phyloP scores from a whole-genome alignment of 1,140 invertebrate genomes.

The Leptestheria dahalacensis region DNA sequence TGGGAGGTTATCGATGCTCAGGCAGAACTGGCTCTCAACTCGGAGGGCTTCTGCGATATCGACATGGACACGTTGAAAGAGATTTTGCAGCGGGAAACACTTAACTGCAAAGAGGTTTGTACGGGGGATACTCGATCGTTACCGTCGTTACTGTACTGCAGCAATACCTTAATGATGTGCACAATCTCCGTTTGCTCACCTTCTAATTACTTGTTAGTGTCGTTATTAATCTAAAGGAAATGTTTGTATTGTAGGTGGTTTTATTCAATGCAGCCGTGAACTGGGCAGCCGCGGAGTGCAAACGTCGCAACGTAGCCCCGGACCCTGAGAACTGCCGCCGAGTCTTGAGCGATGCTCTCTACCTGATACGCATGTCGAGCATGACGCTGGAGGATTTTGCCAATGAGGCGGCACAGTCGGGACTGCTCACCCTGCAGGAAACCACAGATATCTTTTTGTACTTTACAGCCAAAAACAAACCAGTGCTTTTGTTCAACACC shows the following conservation, averaged over 20 bases:
- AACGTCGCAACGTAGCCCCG: slow-evolving; percentile 56
- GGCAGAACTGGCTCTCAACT: slow-evolving; percentile 78
- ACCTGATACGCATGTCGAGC: slow-evolving; percentile 72
- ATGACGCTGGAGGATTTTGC: slow-evolving; percentile 84
- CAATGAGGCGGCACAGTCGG: slow-evolving; percentile 73
- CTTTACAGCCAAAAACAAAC: slow-evolving; percentile 39
- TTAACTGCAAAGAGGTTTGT: slow-evolving; percentile 27
- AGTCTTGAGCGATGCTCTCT: slow-evolving; percentile 58
- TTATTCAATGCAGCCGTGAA: slow-evolving; percentile 37
- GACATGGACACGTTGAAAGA: slow-evolving; percentile 75
- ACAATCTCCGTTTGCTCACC: too few relatives aligned
- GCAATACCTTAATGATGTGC: too few relatives aligned
- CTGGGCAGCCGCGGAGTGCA: slow-evolving; percentile 75
- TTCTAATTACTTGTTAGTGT: neutral
- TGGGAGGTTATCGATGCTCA: slow-evolving; percentile 84
- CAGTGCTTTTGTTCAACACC: slow-evolving; percentile 57
- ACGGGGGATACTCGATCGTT: too few relatives aligned
- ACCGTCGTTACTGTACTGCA: too few relatives aligned
- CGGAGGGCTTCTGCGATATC: slow-evolving; percentile 85
- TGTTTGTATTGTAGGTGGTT: slow-evolving; percentile 3
- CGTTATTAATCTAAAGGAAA: neutral
- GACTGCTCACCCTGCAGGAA: slow-evolving; percentile 72
- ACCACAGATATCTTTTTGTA: slow-evolving; percentile 84
- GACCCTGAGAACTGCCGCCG: slow-evolving; percentile 46
- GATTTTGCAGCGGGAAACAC: slow-evolving; percentile 69